Conservation (phyloP, 2,888 invertebrate species). For the Altica lythri region DNA sequence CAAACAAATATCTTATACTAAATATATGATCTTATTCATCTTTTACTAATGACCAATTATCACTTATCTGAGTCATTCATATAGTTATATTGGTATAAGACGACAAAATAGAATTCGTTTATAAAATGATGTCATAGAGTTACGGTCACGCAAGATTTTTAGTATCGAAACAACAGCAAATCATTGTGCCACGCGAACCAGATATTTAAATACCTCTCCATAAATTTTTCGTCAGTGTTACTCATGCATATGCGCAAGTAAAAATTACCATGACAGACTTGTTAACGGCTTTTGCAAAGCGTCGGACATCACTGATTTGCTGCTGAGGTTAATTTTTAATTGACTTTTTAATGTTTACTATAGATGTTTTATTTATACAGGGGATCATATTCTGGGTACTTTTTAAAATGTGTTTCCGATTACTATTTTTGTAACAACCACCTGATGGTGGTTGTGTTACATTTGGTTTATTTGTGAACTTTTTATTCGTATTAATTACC, state of each 20-base stretch:
- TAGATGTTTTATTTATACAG: too few species aligned
- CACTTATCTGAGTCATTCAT: slow-evolving; percentile 16
- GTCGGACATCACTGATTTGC: slow-evolving; percentile 12
- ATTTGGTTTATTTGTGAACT: too few species aligned
- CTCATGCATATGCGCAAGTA: slow-evolving; percentile 13
- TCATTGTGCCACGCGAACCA: slow-evolving; percentile 10
- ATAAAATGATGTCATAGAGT: slow-evolving; percentile 3
- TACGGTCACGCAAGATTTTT: slow-evolving; percentile 15
- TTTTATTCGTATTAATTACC: too few species aligned
- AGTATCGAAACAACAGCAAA: slow-evolving; percentile 8
- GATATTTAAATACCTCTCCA: neutral
- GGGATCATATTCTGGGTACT: too few species aligned
- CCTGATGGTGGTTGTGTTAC: too few species aligned
- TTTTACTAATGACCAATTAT: slow-evolving; percentile 19
- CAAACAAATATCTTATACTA: too few species aligned
- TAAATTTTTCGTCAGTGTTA: slow-evolving; percentile 14
- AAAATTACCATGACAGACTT: slow-evolving; percentile 18
- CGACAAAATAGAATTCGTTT: neutral
- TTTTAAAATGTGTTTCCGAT: too few species aligned
- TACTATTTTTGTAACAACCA: too few species aligned
- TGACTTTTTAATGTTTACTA: slow-evolving; percentile 13
- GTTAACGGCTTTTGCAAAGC: slow-evolving; percentile 10
- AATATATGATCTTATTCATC: neutral
- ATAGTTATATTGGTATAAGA: neutral
- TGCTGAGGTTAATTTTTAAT: slow-evolving; percentile 17